phyloP scores from a whole-genome alignment of 2,113 vertebrate species.

The Speoplatyrhinus poulsoni region DNA sequence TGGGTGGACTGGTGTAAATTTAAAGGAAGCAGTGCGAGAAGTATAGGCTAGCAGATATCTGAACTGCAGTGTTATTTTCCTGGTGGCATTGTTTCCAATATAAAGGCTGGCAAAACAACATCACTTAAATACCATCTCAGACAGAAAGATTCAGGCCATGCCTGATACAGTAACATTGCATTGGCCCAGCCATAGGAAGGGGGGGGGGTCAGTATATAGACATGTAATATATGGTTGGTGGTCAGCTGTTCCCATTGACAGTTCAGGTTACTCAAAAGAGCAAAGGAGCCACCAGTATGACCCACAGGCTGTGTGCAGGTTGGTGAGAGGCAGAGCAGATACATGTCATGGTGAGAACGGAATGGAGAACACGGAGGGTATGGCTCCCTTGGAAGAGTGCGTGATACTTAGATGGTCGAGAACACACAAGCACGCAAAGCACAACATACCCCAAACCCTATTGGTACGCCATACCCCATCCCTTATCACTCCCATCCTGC shows the following conservation, averaged over 20 bases:
- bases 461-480: slow-evolving; percentile 27
- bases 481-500: not conserved
- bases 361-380: slow-evolving; percentile 47
- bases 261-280: slow-evolving; percentile 39
- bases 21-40: too few species aligned
- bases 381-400: not conserved
- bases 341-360: slow-evolving; percentile 37
- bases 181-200: not conserved
- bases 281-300: slow-evolving; percentile 14
- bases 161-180: not conserved
- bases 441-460: not conserved
- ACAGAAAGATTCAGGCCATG: too few species aligned
- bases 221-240: slow-evolving; percentile 1
- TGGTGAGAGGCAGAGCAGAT: slow-evolving; percentile 15
- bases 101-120: too few species aligned
- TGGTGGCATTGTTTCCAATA: too few species aligned
- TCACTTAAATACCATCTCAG: too few species aligned
- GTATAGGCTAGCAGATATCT: too few species aligned
- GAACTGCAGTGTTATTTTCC: too few species aligned
- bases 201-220: not conserved
- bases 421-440: not conserved
- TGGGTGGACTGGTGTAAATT: too few species aligned
- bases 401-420: too few species aligned
- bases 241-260: slow-evolving; percentile 43
- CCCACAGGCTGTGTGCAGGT: not conserved